Evolutionary conservation across 2,888 invertebrate species (phyloP), one percentile per base, ranked within the genome.

Genomic region (Pomacea canaliculata): DNA sequence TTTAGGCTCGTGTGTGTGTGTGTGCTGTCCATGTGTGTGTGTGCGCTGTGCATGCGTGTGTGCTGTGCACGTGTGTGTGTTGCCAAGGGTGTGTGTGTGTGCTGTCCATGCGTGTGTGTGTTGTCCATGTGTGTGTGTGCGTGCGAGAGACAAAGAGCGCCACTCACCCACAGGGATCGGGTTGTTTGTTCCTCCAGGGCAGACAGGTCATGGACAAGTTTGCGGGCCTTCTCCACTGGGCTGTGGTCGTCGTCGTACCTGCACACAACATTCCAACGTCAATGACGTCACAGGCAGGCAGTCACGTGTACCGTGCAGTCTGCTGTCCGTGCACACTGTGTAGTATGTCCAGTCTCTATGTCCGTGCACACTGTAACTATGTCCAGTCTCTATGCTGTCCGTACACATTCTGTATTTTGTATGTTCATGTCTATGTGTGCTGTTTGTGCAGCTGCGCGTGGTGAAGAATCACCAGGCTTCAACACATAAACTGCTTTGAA

Each of bases 111-210:
- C 0, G 23, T 37, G 37, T 5, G 37, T 37, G 37, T 37, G 37
- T 1, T 37, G 37, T 37, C 37, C 37, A 37, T 37, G 37, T 37
- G 67, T 46, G 67, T 37, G 67, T 67, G 37, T 37, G 37, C 10
- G 51, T 16, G 8, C 2, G 51, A 56, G 51, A 56, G 16, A 56
- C 12, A 16, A 56, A 16, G 51, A 16, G 8, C 12, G 51, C 19
- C 37, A 74, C 81, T 81, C 80, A 86, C 86, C 81, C 80, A 81
- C 8, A 85, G 79, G 59, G 84, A 81, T 18, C 79, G 79, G 48
- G 83, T 81, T 13, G 85, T 84, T 68, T 84, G 83, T 12, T 84
- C 81, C 74, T 85, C 84, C 70, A 86, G 81, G 46, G 82, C 78
- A 37, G 83, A 83, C 67, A 86, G 76, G 49, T 85, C 83, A 9